Conservation (phyloP, 2,113 vertebrate genomes). For the Myotis brandtii region DNA sequence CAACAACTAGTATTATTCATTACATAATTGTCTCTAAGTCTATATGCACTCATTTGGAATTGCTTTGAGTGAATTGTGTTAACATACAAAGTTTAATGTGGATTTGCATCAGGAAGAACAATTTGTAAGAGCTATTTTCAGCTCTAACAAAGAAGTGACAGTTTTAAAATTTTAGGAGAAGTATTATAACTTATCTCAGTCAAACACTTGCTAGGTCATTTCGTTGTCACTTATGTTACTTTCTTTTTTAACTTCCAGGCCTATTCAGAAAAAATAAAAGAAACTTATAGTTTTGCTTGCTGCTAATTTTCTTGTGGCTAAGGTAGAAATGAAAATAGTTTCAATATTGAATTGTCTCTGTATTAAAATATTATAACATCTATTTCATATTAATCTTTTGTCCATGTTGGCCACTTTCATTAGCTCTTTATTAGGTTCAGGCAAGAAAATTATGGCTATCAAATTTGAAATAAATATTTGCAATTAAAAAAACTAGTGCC, state of each 20-base stretch:
- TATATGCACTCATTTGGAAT: background rate
- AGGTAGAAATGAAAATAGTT: constrained; percentile 17
- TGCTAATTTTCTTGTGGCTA: constrained; percentile 51
- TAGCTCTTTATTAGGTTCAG: constrained; percentile 1
- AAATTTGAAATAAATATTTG: constrained; percentile 28
- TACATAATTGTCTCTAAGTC: background rate
- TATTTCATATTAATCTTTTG: constrained; percentile 34
- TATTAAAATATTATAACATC: background rate
- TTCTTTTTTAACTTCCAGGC: constrained; percentile 56
- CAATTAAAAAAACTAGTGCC: background rate
- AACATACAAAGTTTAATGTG: constrained; percentile 6
- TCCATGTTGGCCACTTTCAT: background rate
- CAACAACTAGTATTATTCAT: constrained; percentile 8
- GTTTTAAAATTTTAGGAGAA: constrained; percentile 71
- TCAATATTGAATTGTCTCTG: background rate
- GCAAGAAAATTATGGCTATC: background rate
- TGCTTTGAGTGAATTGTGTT: constrained; percentile 18
- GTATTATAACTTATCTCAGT: constrained; percentile 60
- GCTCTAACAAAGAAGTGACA: constrained; percentile 68
- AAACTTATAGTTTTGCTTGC: constrained; percentile 8
- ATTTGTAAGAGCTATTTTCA: constrained; percentile 64
- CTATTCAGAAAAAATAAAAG: background rate
- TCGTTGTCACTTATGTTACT: constrained; percentile 4
- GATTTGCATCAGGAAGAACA: constrained; percentile 50
- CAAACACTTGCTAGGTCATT: constrained; percentile 60